Evolutionary conservation across 2,888 invertebrate genomes (phyloP).

Genomic region (Hoplodrina ambigua): DNA sequence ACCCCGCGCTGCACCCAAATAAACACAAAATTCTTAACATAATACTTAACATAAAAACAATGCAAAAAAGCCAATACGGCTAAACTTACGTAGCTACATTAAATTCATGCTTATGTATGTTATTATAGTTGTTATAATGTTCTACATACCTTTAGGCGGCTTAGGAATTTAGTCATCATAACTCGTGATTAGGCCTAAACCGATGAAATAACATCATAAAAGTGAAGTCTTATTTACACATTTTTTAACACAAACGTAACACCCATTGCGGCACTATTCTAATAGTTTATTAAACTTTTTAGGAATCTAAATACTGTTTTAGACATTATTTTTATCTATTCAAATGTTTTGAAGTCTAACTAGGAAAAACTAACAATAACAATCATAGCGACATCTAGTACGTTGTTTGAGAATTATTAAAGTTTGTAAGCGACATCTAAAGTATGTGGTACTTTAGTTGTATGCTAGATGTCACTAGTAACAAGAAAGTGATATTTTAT

Average conservation of each 20-base stretch:
- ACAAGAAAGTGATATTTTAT: not conserved
- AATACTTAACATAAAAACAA: conserved; percentile 1
- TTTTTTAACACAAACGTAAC: conserved; percentile 5
- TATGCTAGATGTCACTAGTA: conserved; percentile 35
- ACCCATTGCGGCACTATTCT: conserved; percentile 27
- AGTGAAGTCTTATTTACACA: not conserved
- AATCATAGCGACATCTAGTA: conserved; percentile 42
- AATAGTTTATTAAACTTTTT: not conserved
- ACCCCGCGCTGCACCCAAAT: conserved; percentile 70
- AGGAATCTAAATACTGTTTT: not conserved
- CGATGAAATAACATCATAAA: conserved; percentile 8
- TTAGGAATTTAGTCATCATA: conserved; percentile 44
- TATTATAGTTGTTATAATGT: not conserved
- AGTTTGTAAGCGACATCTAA: not conserved
- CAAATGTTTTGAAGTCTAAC: conserved; percentile 43
- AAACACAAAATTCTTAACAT: conserved; percentile 37
- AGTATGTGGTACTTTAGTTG: not conserved
- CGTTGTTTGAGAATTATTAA: not conserved
- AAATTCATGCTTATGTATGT: not conserved
- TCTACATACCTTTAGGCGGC: conserved; percentile 46
- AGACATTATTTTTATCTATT: conserved; percentile 35
- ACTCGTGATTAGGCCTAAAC: conserved; percentile 1
- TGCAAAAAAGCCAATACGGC: not conserved
- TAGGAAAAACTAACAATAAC: conserved; percentile 32
- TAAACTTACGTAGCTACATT: not conserved